Evolutionary conservation across 2,113 vertebrate genomes (phyloP).

Genomic region (Calonectris borealis): DNA sequence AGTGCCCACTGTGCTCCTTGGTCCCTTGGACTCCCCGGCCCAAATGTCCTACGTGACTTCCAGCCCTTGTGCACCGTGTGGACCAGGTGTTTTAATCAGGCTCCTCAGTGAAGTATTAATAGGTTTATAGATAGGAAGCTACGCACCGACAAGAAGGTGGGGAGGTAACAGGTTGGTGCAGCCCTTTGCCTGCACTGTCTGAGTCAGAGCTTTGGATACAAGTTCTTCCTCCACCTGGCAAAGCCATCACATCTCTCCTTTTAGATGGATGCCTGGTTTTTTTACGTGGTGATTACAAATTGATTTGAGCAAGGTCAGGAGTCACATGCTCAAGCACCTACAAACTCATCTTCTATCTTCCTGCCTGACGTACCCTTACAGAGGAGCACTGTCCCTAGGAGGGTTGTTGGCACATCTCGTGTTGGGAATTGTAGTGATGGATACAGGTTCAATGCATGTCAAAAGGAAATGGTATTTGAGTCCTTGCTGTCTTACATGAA

Average conservation of each 20-base stretch:
- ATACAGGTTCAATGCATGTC: too few relatives aligned
- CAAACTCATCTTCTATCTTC: neutral
- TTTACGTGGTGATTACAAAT: neutral
- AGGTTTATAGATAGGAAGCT: neutral
- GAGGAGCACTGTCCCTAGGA: neutral
- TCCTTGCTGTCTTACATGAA: neutral
- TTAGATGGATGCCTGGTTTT: neutral
- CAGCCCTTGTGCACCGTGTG: neutral
- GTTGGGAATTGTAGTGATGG: neutral
- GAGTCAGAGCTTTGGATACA: neutral
- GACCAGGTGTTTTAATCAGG: neutral
- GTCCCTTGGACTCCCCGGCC: neutral
- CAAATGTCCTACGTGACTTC: neutral
- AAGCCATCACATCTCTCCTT: neutral
- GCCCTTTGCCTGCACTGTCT: neutral
- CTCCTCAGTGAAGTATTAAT: neutral
- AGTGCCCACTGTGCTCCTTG: accelerated
- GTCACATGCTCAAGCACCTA: neutral
- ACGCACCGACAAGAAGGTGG: accelerated
- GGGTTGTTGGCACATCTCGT: neutral
- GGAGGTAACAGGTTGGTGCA: neutral
- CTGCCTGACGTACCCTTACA: neutral
- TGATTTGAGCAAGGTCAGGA: neutral
- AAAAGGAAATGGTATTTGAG: neutral
- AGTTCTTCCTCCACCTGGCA: neutral